phyloP scores from a whole-genome alignment of 1,140 invertebrate genomes.

The Anastrepha ludens region DNA sequence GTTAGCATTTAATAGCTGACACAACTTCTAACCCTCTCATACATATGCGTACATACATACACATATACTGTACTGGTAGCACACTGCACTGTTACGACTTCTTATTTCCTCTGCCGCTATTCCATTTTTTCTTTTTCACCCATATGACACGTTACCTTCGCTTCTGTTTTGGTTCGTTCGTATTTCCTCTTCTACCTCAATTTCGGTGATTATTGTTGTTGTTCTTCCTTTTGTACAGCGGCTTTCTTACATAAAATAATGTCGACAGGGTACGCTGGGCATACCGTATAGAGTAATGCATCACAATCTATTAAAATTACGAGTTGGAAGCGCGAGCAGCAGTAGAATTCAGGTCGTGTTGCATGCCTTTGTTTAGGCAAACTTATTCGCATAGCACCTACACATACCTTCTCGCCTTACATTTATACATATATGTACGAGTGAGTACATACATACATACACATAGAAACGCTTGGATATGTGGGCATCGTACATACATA shows the following conservation, averaged over 20 bases:
- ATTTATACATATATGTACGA: not conserved
- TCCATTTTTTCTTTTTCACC: not conserved
- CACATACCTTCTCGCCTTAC: not conserved
- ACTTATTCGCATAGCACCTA: not conserved
- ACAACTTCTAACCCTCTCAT: not conserved
- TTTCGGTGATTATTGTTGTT: not conserved
- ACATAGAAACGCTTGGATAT: too few species aligned
- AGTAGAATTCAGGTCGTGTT: slow-evolving; percentile 9
- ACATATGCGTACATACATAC: too few species aligned
- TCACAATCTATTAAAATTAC: slow-evolving; percentile 2
- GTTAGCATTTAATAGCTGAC: not conserved
- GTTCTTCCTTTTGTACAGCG: not conserved
- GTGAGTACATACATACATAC: not conserved
- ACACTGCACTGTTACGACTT: not conserved
- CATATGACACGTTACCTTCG: slow-evolving; percentile 27
- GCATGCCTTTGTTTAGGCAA: slow-evolving; percentile 30
- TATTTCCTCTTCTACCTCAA: not conserved
- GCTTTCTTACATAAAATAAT: slow-evolving; percentile 40
- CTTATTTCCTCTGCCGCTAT: not conserved
- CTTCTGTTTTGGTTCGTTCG: not conserved
- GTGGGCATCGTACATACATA: too few species aligned
- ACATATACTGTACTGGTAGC: not conserved
- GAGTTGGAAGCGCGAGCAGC: not conserved
- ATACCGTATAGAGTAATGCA: slow-evolving; percentile 1
- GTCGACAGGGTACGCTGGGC: not conserved